Percentiles rank a stretch among this genome's conserved stretches.
These are phyloP conservation scores for Sebastiscus tertius DNA, from an alignment of 2,797 vertebrate species.

Conservation along the genomic window DNA sequence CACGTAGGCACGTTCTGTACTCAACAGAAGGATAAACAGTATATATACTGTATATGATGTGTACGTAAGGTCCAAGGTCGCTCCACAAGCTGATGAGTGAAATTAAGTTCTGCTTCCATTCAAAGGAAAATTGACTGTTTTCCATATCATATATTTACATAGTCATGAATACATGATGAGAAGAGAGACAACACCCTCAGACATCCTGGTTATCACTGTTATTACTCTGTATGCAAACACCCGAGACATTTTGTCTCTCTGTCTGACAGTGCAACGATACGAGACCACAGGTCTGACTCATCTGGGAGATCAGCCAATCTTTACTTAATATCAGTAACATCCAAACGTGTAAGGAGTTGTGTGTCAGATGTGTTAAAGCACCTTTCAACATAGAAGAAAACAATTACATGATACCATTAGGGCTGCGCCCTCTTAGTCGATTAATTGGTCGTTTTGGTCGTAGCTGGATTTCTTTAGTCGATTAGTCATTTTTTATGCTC, in stretches of 20 bases:
- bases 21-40: background rate
- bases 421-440: too few species aligned
- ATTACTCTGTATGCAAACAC: background rate
- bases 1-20: background rate
- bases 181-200: conserved; percentile 19
- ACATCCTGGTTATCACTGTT: background rate
- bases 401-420: background rate
- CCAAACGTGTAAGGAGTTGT: background rate
- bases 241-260: background rate
- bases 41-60: too few species aligned
- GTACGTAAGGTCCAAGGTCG: background rate
- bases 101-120: background rate
- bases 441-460: too few species aligned
- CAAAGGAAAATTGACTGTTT: conserved; percentile 14
- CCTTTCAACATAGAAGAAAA: background rate
- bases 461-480: too few species aligned
- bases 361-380: background rate
- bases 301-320: background rate
- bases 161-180: conserved; percentile 18
- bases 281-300: conserved; percentile 2
- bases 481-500: too few species aligned
- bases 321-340: conserved; percentile 8
- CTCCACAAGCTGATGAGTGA: background rate
- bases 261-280: background rate
- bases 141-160: conserved; percentile 29